These are phyloP conservation scores for Zootermopsis nevadensis DNA, from an alignment of 2,888 invertebrate genomes.

Conservation along the genomic window DNA sequence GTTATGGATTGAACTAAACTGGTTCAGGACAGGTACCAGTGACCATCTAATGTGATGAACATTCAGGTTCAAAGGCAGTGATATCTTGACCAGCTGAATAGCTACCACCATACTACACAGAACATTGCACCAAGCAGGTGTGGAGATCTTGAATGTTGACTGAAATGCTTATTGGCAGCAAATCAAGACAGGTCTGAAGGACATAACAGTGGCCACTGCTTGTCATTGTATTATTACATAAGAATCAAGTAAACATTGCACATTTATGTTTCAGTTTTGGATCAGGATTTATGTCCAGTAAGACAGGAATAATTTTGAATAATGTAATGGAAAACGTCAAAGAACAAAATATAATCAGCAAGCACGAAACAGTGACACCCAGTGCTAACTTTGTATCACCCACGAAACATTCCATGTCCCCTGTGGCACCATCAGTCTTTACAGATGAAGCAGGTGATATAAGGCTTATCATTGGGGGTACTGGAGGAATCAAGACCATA, in stretches of 20 bases:
- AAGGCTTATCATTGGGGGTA: constrained; percentile 61
- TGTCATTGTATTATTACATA: too few relatives aligned
- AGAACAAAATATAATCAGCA: constrained; percentile 73
- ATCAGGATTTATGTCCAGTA: constrained; percentile 75
- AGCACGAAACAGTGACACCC: constrained; percentile 82
- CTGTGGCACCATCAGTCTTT: constrained; percentile 89
- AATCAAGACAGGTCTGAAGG: too few relatives aligned
- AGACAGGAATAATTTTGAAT: constrained; percentile 86
- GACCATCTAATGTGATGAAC: background rate
- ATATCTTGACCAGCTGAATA: too few relatives aligned
- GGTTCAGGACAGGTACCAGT: too few relatives aligned
- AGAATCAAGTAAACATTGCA: too few relatives aligned
- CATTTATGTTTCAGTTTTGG: constrained; percentile 80
- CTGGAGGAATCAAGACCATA: constrained; percentile 69
- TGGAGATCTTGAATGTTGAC: too few relatives aligned
- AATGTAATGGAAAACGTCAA: constrained; percentile 93
- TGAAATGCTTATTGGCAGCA: too few relatives aligned
- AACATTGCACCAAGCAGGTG: too few relatives aligned
- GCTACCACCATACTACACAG: too few relatives aligned
- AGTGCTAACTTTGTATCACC: constrained; percentile 86
- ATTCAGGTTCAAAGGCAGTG: too few relatives aligned
- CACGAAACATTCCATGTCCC: constrained; percentile 87
- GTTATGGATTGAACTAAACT: too few relatives aligned
- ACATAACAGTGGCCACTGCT: too few relatives aligned
- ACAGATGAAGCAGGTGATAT: constrained; percentile 72